Evolutionary conservation across 53 echinoderm and acorn worm genomes (phyloP), one percentile per base, ranked within the genome.

Genomic region (Astropecten irregularis): DNA sequence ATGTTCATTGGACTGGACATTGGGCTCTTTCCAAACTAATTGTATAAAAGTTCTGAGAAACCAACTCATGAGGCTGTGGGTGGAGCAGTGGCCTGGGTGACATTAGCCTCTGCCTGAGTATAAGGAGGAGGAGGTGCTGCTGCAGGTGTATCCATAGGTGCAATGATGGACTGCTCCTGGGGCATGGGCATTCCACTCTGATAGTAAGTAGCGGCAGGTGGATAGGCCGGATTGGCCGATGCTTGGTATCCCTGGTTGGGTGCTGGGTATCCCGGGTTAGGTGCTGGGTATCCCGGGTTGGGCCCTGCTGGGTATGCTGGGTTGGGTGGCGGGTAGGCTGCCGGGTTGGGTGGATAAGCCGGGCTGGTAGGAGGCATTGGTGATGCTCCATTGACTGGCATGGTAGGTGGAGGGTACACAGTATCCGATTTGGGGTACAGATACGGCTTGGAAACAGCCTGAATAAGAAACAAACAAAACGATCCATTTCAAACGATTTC

Each of bases 401-500:
- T 48, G 36, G 40, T 61, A 3, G 85, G 60, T 32, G 85, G 85
- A 18, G 42, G 69, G 40, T 60, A 47, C 19, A 62, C 60, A 16
- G 62, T 22, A 20, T 85, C 65, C 2, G 85, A 60, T 48, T 85
- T 85, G 1, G 85, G 85, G 63, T 85, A 85, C 72, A 85, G 40
- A 28, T 85, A 26, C 2, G 85, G 85, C 29, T 85, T 85, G 36
- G 73, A 71, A 25, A 73, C 63, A 1, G 73, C 85, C 85, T 85
- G 73, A 28, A 20, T 27, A 7, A 82, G 21, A 26, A 40, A 60
- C 11, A 49, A 2, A 49, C 1, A 68, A 36, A 25, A 68, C 4
- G 48, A 49, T 44, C 18, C 11, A 48, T 10, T 48, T 29, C 29
- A 71, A 9, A 13, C 28, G n/a, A 34, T 65, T 36, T 16, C 39